phyloP scores from a whole-genome alignment of 2,113 vertebrate genomes.

The Irena cyanogastra region DNA sequence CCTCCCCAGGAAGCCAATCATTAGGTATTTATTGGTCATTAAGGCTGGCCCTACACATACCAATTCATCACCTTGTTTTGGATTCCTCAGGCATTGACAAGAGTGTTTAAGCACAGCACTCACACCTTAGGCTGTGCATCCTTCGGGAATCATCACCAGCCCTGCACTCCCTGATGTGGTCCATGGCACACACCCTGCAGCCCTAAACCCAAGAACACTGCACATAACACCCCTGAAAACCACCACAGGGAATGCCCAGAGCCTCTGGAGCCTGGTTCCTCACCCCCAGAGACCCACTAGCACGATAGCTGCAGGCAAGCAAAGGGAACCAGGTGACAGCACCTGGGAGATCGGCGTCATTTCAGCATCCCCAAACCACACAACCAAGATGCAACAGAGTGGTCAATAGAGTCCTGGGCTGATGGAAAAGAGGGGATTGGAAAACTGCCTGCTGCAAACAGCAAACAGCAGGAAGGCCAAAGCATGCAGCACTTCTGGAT shows the following conservation, averaged over 20 bases:
- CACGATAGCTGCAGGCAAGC: fast-evolving
- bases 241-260: not conserved
- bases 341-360: not conserved
- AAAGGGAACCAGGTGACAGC: not conserved
- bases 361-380: not conserved
- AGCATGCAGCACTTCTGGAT: not conserved
- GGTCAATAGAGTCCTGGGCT: not conserved
- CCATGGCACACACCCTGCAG: not conserved
- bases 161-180: not conserved
- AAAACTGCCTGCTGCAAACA: not conserved
- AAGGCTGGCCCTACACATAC: not conserved
- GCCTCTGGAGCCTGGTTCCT: not conserved
- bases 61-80: not conserved
- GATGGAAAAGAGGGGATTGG: not conserved
- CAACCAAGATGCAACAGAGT: not conserved
- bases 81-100: not conserved
- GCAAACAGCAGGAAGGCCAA: not conserved
- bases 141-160: not conserved
- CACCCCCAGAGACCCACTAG: not conserved
- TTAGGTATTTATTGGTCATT: not conserved
- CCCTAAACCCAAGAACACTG: not conserved
- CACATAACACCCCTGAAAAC: fast-evolving
- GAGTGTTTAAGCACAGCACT: not conserved
- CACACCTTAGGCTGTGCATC: fast-evolving
- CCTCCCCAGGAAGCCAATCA: not conserved